These are phyloP conservation scores for Melanotaenia boesemani DNA, from an alignment of 2,797 vertebrate genomes.

Conservation along the genomic window DNA sequence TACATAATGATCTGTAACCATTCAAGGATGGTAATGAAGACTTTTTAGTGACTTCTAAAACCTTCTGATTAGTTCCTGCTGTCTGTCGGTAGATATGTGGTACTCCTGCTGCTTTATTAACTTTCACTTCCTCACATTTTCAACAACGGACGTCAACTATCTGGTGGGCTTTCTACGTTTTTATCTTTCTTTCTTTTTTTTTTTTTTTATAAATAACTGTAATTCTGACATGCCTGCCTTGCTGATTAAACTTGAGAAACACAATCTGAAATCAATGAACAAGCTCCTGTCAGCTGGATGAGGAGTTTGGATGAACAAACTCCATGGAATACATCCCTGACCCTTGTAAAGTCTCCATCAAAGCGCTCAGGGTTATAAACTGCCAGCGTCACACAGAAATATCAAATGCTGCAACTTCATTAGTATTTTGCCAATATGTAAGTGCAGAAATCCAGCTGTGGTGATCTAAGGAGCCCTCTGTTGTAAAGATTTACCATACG, in stretches of 20 bases:
- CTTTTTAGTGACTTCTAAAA: too few relatives aligned
- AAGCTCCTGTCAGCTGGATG: background rate
- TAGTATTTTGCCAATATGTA: slow-evolving; percentile 37
- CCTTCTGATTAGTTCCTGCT: too few relatives aligned
- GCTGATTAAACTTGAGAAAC: background rate
- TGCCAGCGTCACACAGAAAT: slow-evolving; percentile 26
- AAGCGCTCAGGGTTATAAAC: slow-evolving; percentile 10
- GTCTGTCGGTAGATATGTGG: too few relatives aligned
- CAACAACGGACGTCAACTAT: too few relatives aligned
- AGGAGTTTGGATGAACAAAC: background rate
- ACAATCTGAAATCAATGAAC: slow-evolving; percentile 17
- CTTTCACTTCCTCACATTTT: too few relatives aligned
- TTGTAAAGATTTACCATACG: slow-evolving; percentile 54
- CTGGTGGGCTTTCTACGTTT: too few relatives aligned
- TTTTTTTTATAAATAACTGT: too few relatives aligned
- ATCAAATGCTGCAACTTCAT: slow-evolving; percentile 29
- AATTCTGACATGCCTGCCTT: too few relatives aligned
- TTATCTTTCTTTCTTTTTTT: too few relatives aligned
- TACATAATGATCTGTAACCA: too few relatives aligned
- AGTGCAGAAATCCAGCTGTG: slow-evolving; percentile 11
- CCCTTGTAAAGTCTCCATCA: slow-evolving; percentile 16
- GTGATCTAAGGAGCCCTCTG: slow-evolving; percentile 38
- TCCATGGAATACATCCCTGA: slow-evolving; percentile 20
- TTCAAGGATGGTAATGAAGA: too few relatives aligned
- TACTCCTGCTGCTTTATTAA: too few relatives aligned